Evolutionary conservation across 2,797 vertebrate species (phyloP).

Genomic region (Cuculus canorus): DNA sequence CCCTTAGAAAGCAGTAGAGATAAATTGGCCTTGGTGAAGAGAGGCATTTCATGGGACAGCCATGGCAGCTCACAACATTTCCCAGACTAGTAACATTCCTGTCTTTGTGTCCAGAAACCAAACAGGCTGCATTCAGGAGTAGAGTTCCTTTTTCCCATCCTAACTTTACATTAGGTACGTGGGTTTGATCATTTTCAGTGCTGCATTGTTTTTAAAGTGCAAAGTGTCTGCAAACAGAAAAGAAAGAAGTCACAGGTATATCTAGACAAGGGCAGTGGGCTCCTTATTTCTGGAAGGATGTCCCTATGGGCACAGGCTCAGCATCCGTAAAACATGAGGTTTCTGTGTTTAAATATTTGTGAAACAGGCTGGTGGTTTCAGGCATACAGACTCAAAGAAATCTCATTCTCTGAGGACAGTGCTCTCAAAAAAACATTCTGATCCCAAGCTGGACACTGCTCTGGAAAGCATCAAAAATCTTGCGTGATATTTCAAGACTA

Average conservation of each 20-base stretch:
- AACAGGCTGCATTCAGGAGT: neutral
- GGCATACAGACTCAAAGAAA: neutral
- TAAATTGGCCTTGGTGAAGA: neutral
- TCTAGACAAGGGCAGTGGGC: accelerated
- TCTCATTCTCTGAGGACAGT: neutral
- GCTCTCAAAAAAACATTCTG: neutral
- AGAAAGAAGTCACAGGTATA: neutral
- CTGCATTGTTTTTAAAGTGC: neutral
- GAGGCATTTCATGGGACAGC: neutral
- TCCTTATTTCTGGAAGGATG: neutral
- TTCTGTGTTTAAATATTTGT: neutral
- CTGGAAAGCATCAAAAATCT: slow-evolving; percentile 21
- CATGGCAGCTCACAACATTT: neutral
- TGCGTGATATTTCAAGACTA: neutral
- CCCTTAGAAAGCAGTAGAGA: neutral
- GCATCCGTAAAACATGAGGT: neutral
- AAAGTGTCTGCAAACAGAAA: neutral
- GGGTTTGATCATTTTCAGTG: neutral
- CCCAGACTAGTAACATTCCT: neutral
- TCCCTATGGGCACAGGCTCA: neutral
- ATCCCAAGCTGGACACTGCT: neutral
- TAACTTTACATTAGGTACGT: neutral
- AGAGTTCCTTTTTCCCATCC: neutral
- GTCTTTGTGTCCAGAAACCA: neutral
- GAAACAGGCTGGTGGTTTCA: neutral